A percentile compares a stretch with the other conserved stretches of the same genome.
Conservation (phyloP, 2,888 invertebrate genomes). For the Cetonia aurata region DNA sequence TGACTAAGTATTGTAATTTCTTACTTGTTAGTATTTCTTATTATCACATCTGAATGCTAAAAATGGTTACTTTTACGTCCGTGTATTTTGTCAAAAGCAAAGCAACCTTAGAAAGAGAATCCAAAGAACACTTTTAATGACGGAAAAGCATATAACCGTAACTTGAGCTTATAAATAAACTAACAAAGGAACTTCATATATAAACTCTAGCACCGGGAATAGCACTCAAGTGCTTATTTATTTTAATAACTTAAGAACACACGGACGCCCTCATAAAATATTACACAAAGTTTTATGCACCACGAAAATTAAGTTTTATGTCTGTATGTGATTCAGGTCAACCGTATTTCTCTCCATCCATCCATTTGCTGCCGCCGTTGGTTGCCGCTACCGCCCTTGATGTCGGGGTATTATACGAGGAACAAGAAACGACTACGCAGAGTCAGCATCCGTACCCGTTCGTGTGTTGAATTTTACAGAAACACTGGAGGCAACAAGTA, state of each 20-base stretch:
- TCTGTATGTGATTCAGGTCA: constrained; percentile 41
- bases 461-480: constrained; percentile 39
- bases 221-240: constrained; percentile 26
- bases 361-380: constrained; percentile 8
- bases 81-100: too few species aligned
- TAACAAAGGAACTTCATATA: constrained; percentile 1
- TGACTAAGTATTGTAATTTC: too few species aligned
- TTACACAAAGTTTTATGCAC: constrained; percentile 40
- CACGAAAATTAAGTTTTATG: constrained; percentile 44
- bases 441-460: constrained; percentile 28
- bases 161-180: constrained; percentile 1
- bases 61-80: too few species aligned
- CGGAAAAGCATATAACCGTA: too few species aligned
- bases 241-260: constrained; percentile 35
- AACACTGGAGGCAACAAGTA: constrained; percentile 57
- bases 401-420: constrained; percentile 15
- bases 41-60: too few species aligned
- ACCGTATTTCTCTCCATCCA: constrained; percentile 27
- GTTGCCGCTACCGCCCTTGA: constrained; percentile 3
- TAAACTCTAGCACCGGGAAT: neutral
- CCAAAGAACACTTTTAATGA: too few species aligned
- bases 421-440: constrained; percentile 1
- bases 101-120: too few species aligned
- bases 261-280: constrained; percentile 32
- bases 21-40: too few species aligned